These are phyloP conservation scores for Arnoldichthys spilopterus DNA, from an alignment of 2,797 vertebrate genomes.

Conservation along the genomic window DNA sequence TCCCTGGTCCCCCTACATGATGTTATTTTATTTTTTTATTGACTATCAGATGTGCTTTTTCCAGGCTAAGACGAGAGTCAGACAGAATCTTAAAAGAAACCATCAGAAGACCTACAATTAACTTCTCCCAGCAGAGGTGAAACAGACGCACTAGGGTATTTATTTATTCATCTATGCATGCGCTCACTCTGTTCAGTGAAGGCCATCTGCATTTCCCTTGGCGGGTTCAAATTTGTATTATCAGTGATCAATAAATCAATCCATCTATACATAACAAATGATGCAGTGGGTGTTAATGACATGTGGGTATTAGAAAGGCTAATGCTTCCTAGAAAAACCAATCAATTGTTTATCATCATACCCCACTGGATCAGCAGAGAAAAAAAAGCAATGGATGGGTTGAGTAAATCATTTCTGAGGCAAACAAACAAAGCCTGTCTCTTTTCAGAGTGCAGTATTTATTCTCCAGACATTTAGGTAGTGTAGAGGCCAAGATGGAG, in stretches of 20 bases:
- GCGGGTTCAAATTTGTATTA: conserved; percentile 77
- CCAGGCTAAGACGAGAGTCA: background rate
- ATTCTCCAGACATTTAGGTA: conserved; percentile 37
- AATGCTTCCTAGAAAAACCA: conserved; percentile 67
- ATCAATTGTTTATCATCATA: conserved; percentile 56
- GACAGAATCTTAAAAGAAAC: background rate
- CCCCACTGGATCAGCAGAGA: conserved; percentile 43
- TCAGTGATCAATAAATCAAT: conserved; percentile 75
- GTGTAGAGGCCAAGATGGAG: conserved; percentile 58
- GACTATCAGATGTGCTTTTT: conserved; percentile 25
- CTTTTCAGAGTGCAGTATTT: conserved; percentile 21
- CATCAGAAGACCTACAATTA: background rate
- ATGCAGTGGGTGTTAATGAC: conserved; percentile 77
- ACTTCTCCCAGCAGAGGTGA: conserved; percentile 9
- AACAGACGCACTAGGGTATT: conserved; percentile 49
- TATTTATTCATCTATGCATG: conserved; percentile 52
- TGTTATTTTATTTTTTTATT: conserved; percentile 20
- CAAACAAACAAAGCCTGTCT: conserved; percentile 46
- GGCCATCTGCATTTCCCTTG: conserved; percentile 66
- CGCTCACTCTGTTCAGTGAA: conserved; percentile 46
- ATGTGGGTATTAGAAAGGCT: conserved; percentile 77
- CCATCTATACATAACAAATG: conserved; percentile 79
- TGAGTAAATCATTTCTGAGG: conserved; percentile 48
- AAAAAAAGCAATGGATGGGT: conserved; percentile 28
- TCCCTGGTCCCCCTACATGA: background rate